Evolutionary conservation across 1,140 invertebrate genomes (phyloP), one percentile per base, ranked within the genome.

Genomic region (Nilaparvata lugens): DNA sequence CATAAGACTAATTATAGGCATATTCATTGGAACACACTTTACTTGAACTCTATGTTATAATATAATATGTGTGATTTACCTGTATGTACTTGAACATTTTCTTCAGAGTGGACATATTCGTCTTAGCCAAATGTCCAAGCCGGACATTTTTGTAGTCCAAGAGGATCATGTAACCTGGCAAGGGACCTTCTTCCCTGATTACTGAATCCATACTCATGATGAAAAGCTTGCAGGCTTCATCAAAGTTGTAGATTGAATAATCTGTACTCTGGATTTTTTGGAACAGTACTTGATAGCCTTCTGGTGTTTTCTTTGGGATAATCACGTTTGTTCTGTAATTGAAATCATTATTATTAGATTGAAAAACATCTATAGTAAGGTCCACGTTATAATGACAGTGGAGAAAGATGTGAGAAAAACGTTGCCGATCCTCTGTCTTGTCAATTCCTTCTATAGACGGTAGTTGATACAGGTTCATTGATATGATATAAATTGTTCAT

Each of bases 31-130:
- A n/a, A n/a, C n/a, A n/a, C n/a, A n/a, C n/a, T n/a, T n/a, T n/a
- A n/a, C n/a, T n/a, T n/a, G n/a, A n/a, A n/a, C n/a, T n/a, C n/a
- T n/a, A n/a, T n/a, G n/a, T n/a, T n/a, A n/a, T n/a, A n/a, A n/a
- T n/a, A n/a, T n/a, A n/a, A n/a, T n/a, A n/a, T n/a, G n/a, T 9
- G 13, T 35, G 9, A 35, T 35, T 35, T 66, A 83, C 82, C 79
- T 84, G 82, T 62, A 84, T 81, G 64, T 84, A 84, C 59, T 75
- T 67, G 78, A 84, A 80, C 64, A 82, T 83, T 18, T 79, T 77
- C 63, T 78, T 73, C 2, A 83, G 65, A 3, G 79, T 76, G 1
- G 79, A 78, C 31, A 83, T 58, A 23, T 76, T 81, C 0, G 83
- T 77, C 63, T 80, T 71, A 1, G 81, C 79, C 23, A 84, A 69